These are phyloP conservation scores for Donacobius atricapilla DNA, from an alignment of 2,113 vertebrate genomes.

Conservation along the genomic window DNA sequence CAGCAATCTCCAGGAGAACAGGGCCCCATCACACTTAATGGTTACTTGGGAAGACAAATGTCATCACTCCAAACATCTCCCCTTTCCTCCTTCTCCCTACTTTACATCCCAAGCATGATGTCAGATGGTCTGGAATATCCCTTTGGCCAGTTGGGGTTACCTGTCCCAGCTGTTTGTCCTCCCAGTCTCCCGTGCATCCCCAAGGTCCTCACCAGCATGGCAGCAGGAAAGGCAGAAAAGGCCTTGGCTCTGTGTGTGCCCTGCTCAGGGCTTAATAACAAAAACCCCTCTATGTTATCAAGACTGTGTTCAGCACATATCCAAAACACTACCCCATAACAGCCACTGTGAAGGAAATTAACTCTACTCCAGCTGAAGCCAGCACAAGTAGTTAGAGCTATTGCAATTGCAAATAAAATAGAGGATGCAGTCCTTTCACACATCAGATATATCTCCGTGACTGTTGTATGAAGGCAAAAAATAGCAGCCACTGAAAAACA, in stretches of 20 bases:
- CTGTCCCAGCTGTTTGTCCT: not conserved
- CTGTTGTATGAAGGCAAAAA: not conserved
- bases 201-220: accelerated
- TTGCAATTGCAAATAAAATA: not conserved
- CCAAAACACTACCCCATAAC: not conserved
- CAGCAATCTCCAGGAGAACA: not conserved
- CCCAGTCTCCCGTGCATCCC: accelerated
- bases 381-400: not conserved
- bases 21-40: not conserved
- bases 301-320: not conserved
- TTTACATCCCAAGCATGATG: accelerated
- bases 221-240: not conserved
- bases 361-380: not conserved
- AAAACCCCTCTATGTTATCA: not conserved
- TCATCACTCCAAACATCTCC: accelerated
- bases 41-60: not conserved
- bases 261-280: not conserved
- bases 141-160: not conserved
- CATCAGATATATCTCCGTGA: not conserved
- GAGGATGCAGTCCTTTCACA: not conserved
- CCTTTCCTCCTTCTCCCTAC: not conserved
- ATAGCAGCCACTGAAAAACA: not conserved
- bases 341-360: not conserved
- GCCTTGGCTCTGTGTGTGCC: not conserved
- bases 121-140: not conserved